phyloP scores from a whole-genome alignment of 2,888 invertebrate genomes.

The Colletes collaris region DNA sequence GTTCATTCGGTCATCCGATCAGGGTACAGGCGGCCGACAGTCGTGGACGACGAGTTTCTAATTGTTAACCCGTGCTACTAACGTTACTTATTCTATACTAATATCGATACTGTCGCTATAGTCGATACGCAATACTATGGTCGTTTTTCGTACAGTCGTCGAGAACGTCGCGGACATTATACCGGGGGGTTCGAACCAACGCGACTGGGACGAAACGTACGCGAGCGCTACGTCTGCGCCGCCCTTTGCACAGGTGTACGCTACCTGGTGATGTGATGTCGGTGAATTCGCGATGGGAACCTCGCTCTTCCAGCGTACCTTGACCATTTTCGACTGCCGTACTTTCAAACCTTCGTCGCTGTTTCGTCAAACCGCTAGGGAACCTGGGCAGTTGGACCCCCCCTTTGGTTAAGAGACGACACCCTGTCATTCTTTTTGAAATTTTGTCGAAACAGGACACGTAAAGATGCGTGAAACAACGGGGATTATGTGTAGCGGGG shows the following conservation, averaged over 20 bases:
- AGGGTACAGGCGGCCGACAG: slow-evolving; percentile 51
- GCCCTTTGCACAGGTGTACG: slow-evolving; percentile 48
- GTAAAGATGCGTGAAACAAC: background rate
- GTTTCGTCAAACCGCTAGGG: slow-evolving; percentile 2
- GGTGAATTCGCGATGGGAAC: slow-evolving; percentile 26
- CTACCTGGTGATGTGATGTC: slow-evolving; percentile 49
- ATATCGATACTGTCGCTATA: slow-evolving; percentile 29
- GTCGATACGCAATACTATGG: slow-evolving; percentile 20
- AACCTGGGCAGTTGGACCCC: background rate
- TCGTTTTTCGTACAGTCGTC: slow-evolving; percentile 32
- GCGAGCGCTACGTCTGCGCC: slow-evolving; percentile 33
- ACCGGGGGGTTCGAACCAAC: slow-evolving; percentile 6
- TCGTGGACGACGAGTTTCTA: slow-evolving; percentile 44
- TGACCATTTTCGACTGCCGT: slow-evolving; percentile 32
- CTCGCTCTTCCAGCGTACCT: slow-evolving; percentile 40
- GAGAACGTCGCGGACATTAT: slow-evolving; percentile 15
- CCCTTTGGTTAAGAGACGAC: background rate
- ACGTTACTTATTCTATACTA: slow-evolving; percentile 42
- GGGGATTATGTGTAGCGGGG: too few species aligned
- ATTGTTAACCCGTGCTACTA: slow-evolving; percentile 53
- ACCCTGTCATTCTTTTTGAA: background rate
- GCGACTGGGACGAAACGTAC: slow-evolving; percentile 12
- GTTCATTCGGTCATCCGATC: slow-evolving; percentile 56
- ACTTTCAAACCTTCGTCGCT: slow-evolving; percentile 22
- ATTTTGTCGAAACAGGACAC: background rate